Evolutionary conservation across 2,797 vertebrate genomes (phyloP).

Genomic region (Furcifer pardalis): DNA sequence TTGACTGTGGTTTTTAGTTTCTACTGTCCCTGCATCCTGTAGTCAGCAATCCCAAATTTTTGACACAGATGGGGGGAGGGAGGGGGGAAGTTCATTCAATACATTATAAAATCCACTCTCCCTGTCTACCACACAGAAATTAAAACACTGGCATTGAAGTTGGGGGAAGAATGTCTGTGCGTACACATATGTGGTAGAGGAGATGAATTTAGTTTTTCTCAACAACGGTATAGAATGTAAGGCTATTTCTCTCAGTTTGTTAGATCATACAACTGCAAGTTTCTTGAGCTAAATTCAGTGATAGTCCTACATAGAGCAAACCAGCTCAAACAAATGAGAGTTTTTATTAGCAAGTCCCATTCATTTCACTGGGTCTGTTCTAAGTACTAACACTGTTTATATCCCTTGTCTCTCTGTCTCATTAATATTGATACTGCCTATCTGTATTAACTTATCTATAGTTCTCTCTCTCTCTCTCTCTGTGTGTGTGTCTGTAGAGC

Average conservation of each 20-base stretch:
- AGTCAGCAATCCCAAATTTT: slow-evolving; percentile 28
- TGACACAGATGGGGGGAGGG: slow-evolving; percentile 12
- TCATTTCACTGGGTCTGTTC: background rate
- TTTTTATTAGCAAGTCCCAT: background rate
- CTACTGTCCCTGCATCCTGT: background rate
- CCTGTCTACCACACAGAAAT: slow-evolving; percentile 18
- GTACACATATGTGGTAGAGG: background rate
- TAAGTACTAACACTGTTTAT: background rate
- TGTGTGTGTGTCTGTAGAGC: background rate
- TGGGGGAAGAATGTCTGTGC: slow-evolving; percentile 16
- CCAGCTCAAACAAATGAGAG: background rate
- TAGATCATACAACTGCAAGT: slow-evolving; percentile 31
- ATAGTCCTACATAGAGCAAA: background rate
- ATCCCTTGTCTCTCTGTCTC: background rate
- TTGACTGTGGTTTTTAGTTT: slow-evolving; percentile 37
- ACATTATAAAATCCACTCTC: background rate
- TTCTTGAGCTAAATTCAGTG: background rate
- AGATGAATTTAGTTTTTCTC: slow-evolving; percentile 41
- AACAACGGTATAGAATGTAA: too few relatives aligned
- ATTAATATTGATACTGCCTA: background rate
- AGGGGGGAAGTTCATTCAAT: slow-evolving; percentile 3
- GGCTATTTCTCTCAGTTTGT: background rate
- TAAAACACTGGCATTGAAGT: slow-evolving; percentile 19
- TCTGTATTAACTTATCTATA: background rate
- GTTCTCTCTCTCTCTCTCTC: too few relatives aligned